A percentile compares a stretch with the other conserved stretches of the same genome.
Conservation (phyloP, 1,140 invertebrate species). For the Aphelinus atriplicis region DNA sequence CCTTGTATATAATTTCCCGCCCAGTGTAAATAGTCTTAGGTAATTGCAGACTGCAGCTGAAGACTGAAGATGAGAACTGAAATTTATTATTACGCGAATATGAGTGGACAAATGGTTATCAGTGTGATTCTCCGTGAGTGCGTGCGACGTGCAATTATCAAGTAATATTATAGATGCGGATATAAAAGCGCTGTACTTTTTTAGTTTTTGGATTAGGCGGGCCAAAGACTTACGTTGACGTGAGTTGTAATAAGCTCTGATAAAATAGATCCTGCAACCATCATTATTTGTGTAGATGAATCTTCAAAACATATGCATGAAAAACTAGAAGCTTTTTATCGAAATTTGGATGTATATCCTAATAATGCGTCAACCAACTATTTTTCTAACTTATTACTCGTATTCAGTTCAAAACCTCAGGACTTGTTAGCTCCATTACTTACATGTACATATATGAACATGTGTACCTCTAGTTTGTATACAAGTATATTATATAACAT, state of each 20-base stretch:
- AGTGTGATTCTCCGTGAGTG: constrained; percentile 23
- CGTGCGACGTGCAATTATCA: constrained; percentile 38
- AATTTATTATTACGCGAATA: constrained; percentile 50
- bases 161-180: constrained; percentile 28
- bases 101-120: constrained; percentile 39
- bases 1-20: constrained; percentile 53
- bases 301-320: constrained; percentile 7
- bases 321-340: constrained; percentile 17
- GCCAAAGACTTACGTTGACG: constrained; percentile 39
- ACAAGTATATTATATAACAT: no score
- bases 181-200: constrained; percentile 30
- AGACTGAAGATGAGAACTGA: constrained; percentile 60
- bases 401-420: background rate
- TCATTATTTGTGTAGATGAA: constrained; percentile 21
- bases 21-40: constrained; percentile 59
- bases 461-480: no score
- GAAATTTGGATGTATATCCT: constrained; percentile 23
- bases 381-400: constrained; percentile 11
- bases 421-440: constrained; percentile 18
- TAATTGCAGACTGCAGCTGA: constrained; percentile 63
- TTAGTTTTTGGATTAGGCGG: constrained; percentile 44
- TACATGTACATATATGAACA: no score
- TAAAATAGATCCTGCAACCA: constrained; percentile 6
- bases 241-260: constrained; percentile 30
- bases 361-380: constrained; percentile 1